A percentile compares a stretch with the other conserved stretches of the same genome.
These are phyloP conservation scores for Daubentonia madagascariensis DNA, from an alignment of 2,113 vertebrate genomes.

Conservation along the genomic window DNA sequence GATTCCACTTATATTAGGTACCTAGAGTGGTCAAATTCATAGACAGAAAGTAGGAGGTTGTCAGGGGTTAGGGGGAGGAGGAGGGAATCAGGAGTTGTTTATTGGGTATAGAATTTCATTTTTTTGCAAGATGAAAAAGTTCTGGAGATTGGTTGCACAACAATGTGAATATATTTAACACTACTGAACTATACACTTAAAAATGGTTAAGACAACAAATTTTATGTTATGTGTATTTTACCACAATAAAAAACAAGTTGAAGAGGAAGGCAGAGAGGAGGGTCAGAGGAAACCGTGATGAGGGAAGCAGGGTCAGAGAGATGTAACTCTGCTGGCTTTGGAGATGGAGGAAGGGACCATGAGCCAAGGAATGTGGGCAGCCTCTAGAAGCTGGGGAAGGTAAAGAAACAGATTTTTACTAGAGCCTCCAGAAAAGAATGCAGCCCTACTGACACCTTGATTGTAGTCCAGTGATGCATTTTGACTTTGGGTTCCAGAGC, in stretches of 20 bases:
- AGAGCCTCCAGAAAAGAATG: not conserved
- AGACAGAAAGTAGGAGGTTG: not conserved
- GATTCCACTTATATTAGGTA: not conserved
- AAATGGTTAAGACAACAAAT: not conserved
- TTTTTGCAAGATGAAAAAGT: not conserved
- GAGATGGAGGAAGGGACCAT: not conserved
- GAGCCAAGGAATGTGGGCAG: not conserved
- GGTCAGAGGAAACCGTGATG: not conserved
- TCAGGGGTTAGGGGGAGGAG: rapidly evolving
- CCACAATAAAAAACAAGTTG: not conserved
- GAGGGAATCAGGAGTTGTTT: not conserved
- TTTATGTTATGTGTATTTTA: not conserved
- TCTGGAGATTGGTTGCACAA: not conserved
- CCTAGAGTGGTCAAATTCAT: not conserved
- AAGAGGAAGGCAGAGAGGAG: not conserved
- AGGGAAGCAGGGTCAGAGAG: not conserved
- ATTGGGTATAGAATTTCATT: not conserved
- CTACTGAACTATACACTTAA: not conserved
- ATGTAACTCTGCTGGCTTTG: not conserved
- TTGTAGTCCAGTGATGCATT: not conserved
- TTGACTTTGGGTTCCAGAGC: not conserved
- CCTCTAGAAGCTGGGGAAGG: not conserved
- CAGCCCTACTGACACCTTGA: too few species aligned
- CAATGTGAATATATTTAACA: not conserved
- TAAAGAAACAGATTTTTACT: not conserved